Evolutionary conservation across 2,113 vertebrate species (phyloP).

Genomic region (Anoura caudifer): DNA sequence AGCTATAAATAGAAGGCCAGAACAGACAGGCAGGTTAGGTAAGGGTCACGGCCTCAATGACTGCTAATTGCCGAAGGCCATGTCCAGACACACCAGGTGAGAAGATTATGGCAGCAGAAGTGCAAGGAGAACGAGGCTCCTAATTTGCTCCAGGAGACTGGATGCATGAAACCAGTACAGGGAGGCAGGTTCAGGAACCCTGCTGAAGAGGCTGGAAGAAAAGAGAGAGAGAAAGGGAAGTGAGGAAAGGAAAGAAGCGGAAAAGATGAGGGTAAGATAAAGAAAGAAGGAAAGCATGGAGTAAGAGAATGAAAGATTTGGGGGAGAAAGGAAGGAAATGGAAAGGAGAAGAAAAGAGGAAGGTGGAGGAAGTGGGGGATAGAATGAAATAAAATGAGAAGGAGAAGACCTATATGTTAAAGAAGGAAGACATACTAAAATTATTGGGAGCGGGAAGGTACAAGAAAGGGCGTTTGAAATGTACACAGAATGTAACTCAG

Average conservation of each 20-base stretch:
- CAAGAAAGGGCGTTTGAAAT: slow-evolving; percentile 73
- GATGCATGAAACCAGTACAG: background rate
- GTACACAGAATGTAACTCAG: slow-evolving; percentile 78
- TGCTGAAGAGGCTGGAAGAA: background rate
- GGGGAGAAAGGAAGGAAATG: background rate
- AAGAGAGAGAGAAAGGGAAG: background rate
- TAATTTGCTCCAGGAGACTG: background rate
- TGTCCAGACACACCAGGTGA: fast-evolving
- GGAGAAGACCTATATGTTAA: slow-evolving; percentile 58
- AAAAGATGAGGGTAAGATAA: background rate
- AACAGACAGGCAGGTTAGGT: background rate
- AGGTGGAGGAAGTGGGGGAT: background rate
- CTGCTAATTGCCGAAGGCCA: background rate
- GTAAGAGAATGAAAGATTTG: background rate
- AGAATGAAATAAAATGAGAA: background rate
- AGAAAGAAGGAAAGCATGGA: background rate
- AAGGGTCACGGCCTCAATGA: background rate
- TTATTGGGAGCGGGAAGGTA: slow-evolving; percentile 52
- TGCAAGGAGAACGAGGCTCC: background rate
- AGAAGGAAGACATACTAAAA: slow-evolving; percentile 67
- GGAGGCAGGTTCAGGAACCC: background rate
- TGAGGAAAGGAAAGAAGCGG: background rate
- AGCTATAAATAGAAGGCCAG: background rate
- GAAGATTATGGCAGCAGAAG: background rate
- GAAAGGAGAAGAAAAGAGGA: background rate